Base-by-base conservation (phyloP, 2,113 vertebrate species). In the Oceanodroma tethys region DNA sequence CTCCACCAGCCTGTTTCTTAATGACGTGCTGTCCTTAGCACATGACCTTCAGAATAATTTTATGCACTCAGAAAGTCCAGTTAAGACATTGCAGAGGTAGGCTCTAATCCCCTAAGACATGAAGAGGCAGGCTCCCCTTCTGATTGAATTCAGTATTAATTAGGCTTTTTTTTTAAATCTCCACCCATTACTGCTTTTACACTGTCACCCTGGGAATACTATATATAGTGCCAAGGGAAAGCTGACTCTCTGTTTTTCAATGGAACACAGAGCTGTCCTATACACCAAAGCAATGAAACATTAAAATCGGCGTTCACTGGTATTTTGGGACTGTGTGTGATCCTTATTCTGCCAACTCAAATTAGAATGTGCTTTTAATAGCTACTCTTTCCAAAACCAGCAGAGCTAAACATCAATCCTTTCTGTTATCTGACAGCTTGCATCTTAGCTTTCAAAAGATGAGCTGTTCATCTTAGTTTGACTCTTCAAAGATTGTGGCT, bases 291-390 rank as follows among this genome's bases (percentile, higher is more conserved):
- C 56, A 88, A 58, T 47, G 78, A 91, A 92, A 95, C 75, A 90
- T 82, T 85, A 76, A 96, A 95, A 95, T 86, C 81, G 80, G 87
- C 32, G 34, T 45, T 95, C 90, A 50, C 45, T 76, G 85, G 36
- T 95, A 94, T 96, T 97, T 94, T 70, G 74, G 85, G 90, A 90
- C 88, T 73, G 48, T 75, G 62, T 87, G 58, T 66, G 81, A 86
- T 95, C 90, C 85, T 94, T 82, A 95, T 91, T 93, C 93, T 92
- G 88, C 90, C 88, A 96, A 66, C 92, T 90, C 90, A 62, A 76
- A 96, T 91, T 86, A 86, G 91, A 92, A 93, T 25, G 55, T 67
- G 73, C 84, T 96, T 94, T 95, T 94, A 96, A 96, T 93, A 96
- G 91, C 52, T 78, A 42, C 93, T 60, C 56, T 53, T 96, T 90